Conservation (phyloP, 2,797 vertebrate species). For the Melanotaenia trifasciata region DNA sequence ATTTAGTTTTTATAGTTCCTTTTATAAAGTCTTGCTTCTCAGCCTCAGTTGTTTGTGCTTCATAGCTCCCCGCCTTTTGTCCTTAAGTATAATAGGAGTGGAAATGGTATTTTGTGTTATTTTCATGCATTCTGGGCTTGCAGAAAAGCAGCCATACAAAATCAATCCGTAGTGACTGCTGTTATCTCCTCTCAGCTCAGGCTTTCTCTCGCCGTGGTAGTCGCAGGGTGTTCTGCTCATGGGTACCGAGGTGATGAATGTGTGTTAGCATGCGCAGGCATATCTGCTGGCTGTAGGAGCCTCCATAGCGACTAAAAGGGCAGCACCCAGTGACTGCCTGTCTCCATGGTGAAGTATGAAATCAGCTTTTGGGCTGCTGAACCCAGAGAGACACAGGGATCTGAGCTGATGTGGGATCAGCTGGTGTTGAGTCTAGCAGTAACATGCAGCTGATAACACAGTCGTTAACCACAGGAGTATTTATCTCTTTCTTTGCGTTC, state of each 20-base stretch:
- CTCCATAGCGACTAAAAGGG: slow-evolving; percentile 73
- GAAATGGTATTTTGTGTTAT: slow-evolving; percentile 61
- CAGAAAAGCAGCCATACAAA: slow-evolving; percentile 61
- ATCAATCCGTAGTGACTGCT: slow-evolving; percentile 67
- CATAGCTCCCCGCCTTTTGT: slow-evolving; percentile 47
- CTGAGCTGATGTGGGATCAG: slow-evolving; percentile 62
- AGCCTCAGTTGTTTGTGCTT: slow-evolving; percentile 34
- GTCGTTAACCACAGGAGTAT: slow-evolving; percentile 10
- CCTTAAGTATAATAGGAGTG: slow-evolving; percentile 54
- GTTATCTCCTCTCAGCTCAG: slow-evolving; percentile 53
- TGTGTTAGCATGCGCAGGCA: slow-evolving; percentile 62
- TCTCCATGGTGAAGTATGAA: slow-evolving; percentile 70
- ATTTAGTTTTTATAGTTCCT: slow-evolving; percentile 28
- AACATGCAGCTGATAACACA: slow-evolving; percentile 22
- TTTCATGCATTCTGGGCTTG: slow-evolving; percentile 50
- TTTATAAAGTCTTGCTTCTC: slow-evolving; percentile 32
- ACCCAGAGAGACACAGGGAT: slow-evolving; percentile 33
- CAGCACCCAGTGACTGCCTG: slow-evolving; percentile 66
- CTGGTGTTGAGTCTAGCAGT: slow-evolving; percentile 53
- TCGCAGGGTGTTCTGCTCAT: slow-evolving; percentile 44
- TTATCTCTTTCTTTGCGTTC: slow-evolving; percentile 10
- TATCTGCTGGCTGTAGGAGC: slow-evolving; percentile 59
- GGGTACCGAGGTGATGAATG: slow-evolving; percentile 62
- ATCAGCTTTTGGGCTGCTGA: slow-evolving; percentile 59
- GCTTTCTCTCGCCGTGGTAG: slow-evolving; percentile 28